Base-by-base conservation (phyloP, 2,113 vertebrate genomes). In the Phyllostomus discolor region DNA sequence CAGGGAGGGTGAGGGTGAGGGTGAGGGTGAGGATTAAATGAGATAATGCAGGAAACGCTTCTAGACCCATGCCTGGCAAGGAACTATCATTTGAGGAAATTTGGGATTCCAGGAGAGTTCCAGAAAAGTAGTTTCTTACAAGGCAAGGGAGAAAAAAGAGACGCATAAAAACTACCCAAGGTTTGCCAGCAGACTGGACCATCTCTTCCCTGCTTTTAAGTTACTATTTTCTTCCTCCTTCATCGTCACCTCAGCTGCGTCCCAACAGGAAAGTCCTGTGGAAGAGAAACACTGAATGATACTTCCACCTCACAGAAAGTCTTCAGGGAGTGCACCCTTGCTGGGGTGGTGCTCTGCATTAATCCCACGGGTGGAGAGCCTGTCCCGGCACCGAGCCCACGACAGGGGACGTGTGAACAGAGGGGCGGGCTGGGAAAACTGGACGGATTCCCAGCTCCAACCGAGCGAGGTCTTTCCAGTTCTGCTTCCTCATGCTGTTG, bases 371-470 rank as follows among this genome's bases (percentile, higher is more conserved):
- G 31, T 33, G 35, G 48, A 9, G 88, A 62, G 7, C 78, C 66
- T 22, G 94, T 85, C 66, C 88, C 70, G 54, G 76, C 80, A 12
- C 9, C 10, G 2, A 62, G 50, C 31, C 12, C 28, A 20, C 79
- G 64, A 41, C 15, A 31, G n/a, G 85, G 62, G 67, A 87, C 26
- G 38, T 94, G 48, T 20, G 41, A 67, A 73, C 52, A 43, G 62
- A 78, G 85, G 66, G 52, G 4, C 80, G 85, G 79, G 66, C 81
- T 1, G 4, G 76, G 83, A 64, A 72, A n/a, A 15, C 89, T 89
- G 94, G 93, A 64, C 14, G 41, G n/a, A 59, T 67, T 84, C 97
- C 97, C 92, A 90, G 90, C 84, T 31, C 81, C 66, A 88, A 10
- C 50, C 0, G 8, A 72, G 50, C 66, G 85, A 64, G 41, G 83